A percentile compares a stretch with the other conserved stretches of the same genome.
These are phyloP conservation scores for Camponotus pennsylvanicus DNA, from an alignment of 1,140 invertebrate species.

Conservation along the genomic window DNA sequence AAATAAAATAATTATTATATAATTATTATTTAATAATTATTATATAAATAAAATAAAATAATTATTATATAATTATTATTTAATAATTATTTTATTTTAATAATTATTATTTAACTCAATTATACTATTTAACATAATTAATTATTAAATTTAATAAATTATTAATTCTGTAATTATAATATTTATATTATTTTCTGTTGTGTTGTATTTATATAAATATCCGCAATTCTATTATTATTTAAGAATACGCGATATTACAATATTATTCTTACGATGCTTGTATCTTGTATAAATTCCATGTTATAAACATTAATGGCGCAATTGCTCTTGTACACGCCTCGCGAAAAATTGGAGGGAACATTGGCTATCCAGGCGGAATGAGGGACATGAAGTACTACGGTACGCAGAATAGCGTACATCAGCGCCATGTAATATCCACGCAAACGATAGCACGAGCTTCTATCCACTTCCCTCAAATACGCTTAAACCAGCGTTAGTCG, in stretches of 20 bases:
- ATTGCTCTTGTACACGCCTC: conserved; percentile 9
- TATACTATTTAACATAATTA: not conserved
- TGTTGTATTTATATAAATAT: not conserved
- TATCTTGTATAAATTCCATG: not conserved
- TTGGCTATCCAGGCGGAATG: not conserved
- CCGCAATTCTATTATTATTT: not conserved
- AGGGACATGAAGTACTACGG: conserved; percentile 17
- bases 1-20: not conserved
- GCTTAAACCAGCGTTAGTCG: conserved; percentile 39
- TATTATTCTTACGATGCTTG: not conserved
- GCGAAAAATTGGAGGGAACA: conserved; percentile 35
- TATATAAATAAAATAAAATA: not conserved
- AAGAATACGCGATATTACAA: not conserved
- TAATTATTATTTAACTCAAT: too few relatives aligned
- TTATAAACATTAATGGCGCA: not conserved
- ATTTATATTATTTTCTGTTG: not conserved
- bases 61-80: not conserved
- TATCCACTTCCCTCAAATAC: conserved; percentile 43
- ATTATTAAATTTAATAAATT: not conserved
- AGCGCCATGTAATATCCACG: conserved; percentile 36
- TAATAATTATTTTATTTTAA: not conserved
- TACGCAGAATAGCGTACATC: conserved; percentile 9
- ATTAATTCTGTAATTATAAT: not conserved
- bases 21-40: not conserved
- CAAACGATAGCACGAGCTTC: conserved; percentile 20